Evolutionary conservation across 2,888 invertebrate species (phyloP), one percentile per base, ranked within the genome.

Genomic region (Apantesis nais): DNA sequence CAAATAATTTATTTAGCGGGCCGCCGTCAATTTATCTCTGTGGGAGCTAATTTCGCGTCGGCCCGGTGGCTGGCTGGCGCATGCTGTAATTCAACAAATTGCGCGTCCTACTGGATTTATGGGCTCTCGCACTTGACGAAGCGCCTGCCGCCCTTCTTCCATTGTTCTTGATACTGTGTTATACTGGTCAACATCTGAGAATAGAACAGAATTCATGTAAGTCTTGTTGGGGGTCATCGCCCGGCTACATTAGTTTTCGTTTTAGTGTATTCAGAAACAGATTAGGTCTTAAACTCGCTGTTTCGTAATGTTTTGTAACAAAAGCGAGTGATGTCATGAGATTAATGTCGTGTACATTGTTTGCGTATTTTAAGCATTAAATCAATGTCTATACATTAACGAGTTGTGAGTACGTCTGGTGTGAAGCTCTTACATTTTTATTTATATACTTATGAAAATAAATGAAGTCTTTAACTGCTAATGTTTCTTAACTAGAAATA

Each of bases 51-150:
- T 95, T 95, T 94, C 92, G 92, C 92, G 94, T 92, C 92, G 92
- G 93, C 88, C 93, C 93, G 94, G 94, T 93, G 94, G 94, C 92
- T 91, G 93, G 89, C 88, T 92, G 93, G 94, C 93, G 94, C 93
- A 94, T 94, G 94, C 90, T 93, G 95, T 95, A 95, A 95, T 94
- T 95, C 95, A 95, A 93, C 94, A 94, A 95, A 95, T 95, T 95
- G 94, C 95, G 93, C 93, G 93, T 94, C 94, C 92, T 89, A 83
- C 85, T 82, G 87, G 90, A 95, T 95, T 95, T 95, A 95, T 94
- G 89, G 90, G 78, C 89, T 85, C 89, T 90, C 92, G 89, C 91
- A 90, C 92, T 93, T 95, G 94, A 95, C 94, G 93, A 89, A 93
- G 93, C 90, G 92, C 86, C 81, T 78, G 84, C 84, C 85, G 85